Evolutionary conservation across 2,888 invertebrate species (phyloP), one percentile per base, ranked within the genome.

Genomic region (Apotomis capreana): DNA sequence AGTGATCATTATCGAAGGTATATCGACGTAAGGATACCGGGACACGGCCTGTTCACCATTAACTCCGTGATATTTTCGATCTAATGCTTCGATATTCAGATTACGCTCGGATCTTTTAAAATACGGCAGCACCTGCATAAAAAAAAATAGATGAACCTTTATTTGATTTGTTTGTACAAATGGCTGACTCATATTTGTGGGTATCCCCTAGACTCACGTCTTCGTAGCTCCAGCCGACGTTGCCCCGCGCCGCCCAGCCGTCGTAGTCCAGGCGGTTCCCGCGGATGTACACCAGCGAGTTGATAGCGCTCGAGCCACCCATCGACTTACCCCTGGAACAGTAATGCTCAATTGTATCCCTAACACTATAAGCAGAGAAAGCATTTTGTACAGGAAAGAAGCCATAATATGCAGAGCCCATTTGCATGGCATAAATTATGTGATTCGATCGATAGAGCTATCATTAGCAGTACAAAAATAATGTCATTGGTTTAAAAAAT

Each of bases 61-160:
- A 6, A 88, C 89, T 0, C 94, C 94, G 78, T 96, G 96, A 78
- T 94, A 95, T 68, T 90, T 82, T 0, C 89, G 87, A 77, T 95
- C 89, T 3, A 94, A 79, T 1, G 85, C 85, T 73, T 92, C 92
- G 1, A 87, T 78, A 78, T 95, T 93, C 58, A 94, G 81, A 78
- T 95, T 95, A 70, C 94, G 90, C 83, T 95, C 95, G 0, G 95
- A 94, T 84, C 95, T 95, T 72, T 91, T 94, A 83, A 95, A 96
- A 83, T 95, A 96, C 0, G 95, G 95, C 46, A 96, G 87, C 3
- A 95, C 89, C 92, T 92, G 81, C 40, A 57, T 59, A 49, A 63
- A 73, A 52, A 74, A 15, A 26, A 4, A 44, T 37, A n/a, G 10
- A 36, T 59, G 15, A 70, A 3, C 0, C 52, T n/a, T 3, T n/a